Evolutionary conservation across 2,888 invertebrate species (phyloP).

Genomic region (Hetaerina titia): DNA sequence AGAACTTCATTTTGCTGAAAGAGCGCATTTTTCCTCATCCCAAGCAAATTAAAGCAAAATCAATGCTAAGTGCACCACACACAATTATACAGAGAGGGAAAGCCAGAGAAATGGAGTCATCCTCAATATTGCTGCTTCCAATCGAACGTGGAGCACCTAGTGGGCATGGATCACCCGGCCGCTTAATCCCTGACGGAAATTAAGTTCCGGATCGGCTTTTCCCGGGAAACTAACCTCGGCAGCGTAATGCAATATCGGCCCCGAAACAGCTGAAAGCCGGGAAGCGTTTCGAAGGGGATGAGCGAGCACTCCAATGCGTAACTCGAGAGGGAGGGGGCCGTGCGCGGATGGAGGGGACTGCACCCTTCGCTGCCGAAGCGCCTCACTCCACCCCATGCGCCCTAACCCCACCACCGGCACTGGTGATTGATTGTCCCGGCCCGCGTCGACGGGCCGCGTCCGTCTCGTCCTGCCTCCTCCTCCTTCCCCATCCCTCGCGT

Average conservation of each 20-base stretch:
- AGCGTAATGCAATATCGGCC: conserved; percentile 41
- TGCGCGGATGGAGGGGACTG: background rate
- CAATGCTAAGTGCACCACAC: background rate
- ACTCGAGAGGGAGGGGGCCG: too few species aligned
- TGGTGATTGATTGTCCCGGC: conserved; percentile 45
- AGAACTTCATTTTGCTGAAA: background rate
- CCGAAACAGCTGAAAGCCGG: conserved; percentile 35
- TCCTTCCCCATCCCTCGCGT: background rate
- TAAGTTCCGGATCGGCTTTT: conserved; percentile 47
- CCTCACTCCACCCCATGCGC: background rate
- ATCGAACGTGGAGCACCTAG: background rate
- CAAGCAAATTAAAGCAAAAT: background rate
- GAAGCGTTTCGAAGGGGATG: background rate
- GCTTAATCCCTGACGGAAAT: conserved; percentile 45
- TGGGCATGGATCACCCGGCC: conserved; percentile 1
- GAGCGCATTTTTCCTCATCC: background rate
- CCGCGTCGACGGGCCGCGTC: background rate
- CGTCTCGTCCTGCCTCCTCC: background rate
- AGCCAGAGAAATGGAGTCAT: background rate
- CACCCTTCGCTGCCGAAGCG: background rate
- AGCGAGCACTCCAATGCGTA: background rate
- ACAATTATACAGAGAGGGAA: background rate
- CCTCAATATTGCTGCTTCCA: background rate
- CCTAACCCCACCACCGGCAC: background rate
- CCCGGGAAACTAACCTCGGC: conserved; percentile 48